Evolutionary conservation across 1,140 invertebrate genomes (phyloP), one percentile per base, ranked within the genome.

Genomic region (Zaprionus camerounensis): DNA sequence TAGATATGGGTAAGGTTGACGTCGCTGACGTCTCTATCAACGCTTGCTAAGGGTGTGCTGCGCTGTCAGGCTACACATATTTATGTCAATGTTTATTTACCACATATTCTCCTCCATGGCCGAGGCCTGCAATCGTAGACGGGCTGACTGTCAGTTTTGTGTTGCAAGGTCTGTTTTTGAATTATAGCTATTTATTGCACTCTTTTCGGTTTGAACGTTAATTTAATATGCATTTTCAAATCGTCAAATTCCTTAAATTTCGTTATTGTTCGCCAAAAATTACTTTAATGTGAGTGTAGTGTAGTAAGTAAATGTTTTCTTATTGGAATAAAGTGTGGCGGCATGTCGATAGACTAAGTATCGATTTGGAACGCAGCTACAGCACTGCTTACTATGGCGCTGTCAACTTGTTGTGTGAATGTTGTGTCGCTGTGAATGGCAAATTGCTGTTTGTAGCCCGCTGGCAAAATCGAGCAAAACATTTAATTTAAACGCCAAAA

Each of bases 101-200:
- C 91, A 92, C 78, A 92, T 81, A 92, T 92, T 92, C 71, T 92
- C 91, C 76, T 92, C 91, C 91, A 92, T 92, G 78, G 67, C 67
- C 56, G 73, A 61, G 64, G 67, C 56, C 36, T 46, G 49, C 53
- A 71, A 66, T 58, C 46, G 68, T 62, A 71, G 67, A 11, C 44
- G 57, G 24, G 38, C 38, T 55, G 20, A n/a, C 46, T 56, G 15
- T 15, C 20, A 38, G 17, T 44, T 59, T 24, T 61, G 28, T 41
- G 55, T 46, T 51, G 2, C 22, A 41, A 31, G 68, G 58, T 70
- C 26, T 36, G 20, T 59, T 38, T 24, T 55, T 53, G 15, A 62
- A 55, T 70, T 58, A 55, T 28, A 53, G 24, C 49, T 36, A 44
- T 15, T 66, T 76, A 82, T 17, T 83, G 59, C 56, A 58, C 68